Percentiles rank a stretch among this genome's conserved stretches.
These are phyloP conservation scores for Xenopus tropicalis DNA, from an alignment of 2,113 vertebrate genomes.

Conservation along the genomic window DNA sequence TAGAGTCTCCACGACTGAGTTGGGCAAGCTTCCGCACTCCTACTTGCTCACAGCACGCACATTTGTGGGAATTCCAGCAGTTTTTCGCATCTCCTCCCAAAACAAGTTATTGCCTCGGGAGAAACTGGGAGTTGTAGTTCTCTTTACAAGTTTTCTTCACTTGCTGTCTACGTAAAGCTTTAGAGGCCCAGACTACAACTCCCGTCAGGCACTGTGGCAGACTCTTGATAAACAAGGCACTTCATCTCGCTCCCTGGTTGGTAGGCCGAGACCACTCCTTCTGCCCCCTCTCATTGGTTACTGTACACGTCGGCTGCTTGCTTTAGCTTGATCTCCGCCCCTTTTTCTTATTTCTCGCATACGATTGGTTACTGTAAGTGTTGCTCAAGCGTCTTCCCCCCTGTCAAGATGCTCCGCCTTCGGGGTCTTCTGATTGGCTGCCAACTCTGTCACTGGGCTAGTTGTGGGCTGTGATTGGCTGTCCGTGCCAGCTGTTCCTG, in stretches of 20 bases:
- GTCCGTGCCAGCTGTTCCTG: constrained; percentile 82
- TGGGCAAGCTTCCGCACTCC: constrained; percentile 4
- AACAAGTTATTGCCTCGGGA: constrained; percentile 38
- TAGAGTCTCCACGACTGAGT: constrained; percentile 4
- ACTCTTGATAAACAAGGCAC: constrained; percentile 75
- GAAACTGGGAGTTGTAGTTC: constrained; percentile 64
- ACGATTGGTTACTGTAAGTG: constrained; percentile 60
- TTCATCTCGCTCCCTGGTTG: constrained; percentile 51
- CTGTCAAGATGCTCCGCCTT: constrained; percentile 51
- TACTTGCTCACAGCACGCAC: background rate
- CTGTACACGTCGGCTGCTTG: constrained; percentile 73
- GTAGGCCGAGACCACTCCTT: constrained; percentile 17
- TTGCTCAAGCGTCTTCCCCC: constrained; percentile 37
- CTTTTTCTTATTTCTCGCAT: constrained; percentile 10
- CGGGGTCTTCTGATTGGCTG: constrained; percentile 60
- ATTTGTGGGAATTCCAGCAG: constrained; percentile 7
- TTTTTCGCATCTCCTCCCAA: background rate
- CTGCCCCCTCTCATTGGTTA: constrained; percentile 69
- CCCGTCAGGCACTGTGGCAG: constrained; percentile 32
- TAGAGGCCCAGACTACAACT: constrained; percentile 22
- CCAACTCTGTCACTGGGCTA: constrained; percentile 54
- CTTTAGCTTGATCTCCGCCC: background rate
- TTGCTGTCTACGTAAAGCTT: constrained; percentile 35
- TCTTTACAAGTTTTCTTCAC: background rate
- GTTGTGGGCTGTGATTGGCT: constrained; percentile 74